phyloP scores from a whole-genome alignment of 2,113 vertebrate species.

The Caranx melampygus region DNA sequence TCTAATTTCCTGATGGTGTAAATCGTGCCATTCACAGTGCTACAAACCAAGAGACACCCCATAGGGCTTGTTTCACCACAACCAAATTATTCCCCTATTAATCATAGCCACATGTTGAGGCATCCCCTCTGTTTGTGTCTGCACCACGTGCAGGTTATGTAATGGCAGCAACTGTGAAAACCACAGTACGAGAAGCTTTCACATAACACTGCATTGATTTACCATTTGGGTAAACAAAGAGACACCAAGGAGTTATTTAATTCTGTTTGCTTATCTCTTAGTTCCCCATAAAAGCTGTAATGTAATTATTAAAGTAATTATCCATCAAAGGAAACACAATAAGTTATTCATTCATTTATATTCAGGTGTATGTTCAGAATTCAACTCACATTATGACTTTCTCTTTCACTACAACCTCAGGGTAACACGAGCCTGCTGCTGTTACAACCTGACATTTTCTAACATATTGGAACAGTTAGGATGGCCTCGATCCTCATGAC shows the following conservation, averaged over 20 bases:
- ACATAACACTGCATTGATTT: slow-evolving; percentile 27
- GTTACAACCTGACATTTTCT: slow-evolving; percentile 62
- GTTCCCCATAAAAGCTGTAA: neutral
- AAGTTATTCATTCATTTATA: neutral
- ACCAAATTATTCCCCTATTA: slow-evolving; percentile 16
- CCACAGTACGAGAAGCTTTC: neutral
- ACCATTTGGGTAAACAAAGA: slow-evolving; percentile 29
- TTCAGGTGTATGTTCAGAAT: too few species aligned
- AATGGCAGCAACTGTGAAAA: slow-evolving; percentile 7
- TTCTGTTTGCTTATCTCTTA: slow-evolving; percentile 2
- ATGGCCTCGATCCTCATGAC: slow-evolving; percentile 50
- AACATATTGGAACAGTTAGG: slow-evolving; percentile 73
- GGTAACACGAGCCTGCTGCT: slow-evolving; percentile 65
- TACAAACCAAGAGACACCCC: slow-evolving; percentile 38
- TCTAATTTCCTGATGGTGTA: slow-evolving; percentile 71
- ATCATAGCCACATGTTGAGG: slow-evolving; percentile 34
- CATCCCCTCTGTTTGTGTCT: slow-evolving; percentile 30
- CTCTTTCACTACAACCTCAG: neutral
- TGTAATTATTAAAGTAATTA: neutral
- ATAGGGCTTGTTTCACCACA: slow-evolving; percentile 31
- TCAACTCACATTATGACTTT: neutral
- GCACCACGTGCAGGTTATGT: slow-evolving; percentile 30
- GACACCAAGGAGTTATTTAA: neutral
- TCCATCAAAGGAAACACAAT: neutral
- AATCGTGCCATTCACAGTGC: slow-evolving; percentile 46